These are phyloP conservation scores for Drosophila lacertosa DNA, from an alignment of 1,140 invertebrate genomes.

Conservation along the genomic window DNA sequence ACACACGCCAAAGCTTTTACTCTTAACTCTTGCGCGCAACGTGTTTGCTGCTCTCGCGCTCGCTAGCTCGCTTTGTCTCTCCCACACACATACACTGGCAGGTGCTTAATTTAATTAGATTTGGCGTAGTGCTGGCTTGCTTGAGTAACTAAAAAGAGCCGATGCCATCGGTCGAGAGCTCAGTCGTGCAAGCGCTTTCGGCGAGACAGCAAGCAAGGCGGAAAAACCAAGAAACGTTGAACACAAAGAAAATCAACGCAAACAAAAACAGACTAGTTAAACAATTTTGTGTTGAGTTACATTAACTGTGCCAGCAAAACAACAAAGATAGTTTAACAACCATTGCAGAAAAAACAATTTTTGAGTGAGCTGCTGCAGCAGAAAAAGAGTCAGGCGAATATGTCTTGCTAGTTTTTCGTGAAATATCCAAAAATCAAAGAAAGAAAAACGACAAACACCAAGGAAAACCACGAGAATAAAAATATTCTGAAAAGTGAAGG, in stretches of 20 bases:
- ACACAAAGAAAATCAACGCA: constrained; percentile 15
- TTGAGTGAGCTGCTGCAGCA: constrained; percentile 18
- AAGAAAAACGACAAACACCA: constrained; percentile 4
- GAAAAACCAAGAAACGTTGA: constrained; percentile 22
- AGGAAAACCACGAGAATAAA: constrained; percentile 31
- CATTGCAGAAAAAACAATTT: constrained; percentile 5
- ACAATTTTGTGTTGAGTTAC: constrained; percentile 34
- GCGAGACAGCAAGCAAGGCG: constrained; percentile 53
- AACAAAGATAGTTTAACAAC: background rate
- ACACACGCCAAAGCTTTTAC: constrained; percentile 48
- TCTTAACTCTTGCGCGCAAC: constrained; percentile 44
- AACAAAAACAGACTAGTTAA: constrained; percentile 17
- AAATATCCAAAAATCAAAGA: constrained; percentile 13
- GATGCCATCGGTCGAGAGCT: constrained; percentile 30
- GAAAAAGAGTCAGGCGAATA: constrained; percentile 44
- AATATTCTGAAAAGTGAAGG: constrained; percentile 42
- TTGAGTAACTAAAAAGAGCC: constrained; percentile 49
- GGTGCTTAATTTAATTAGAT: constrained; percentile 73
- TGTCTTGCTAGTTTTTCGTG: constrained; percentile 51
- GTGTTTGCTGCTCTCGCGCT: constrained; percentile 6
- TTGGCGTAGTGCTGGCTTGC: constrained; percentile 12
- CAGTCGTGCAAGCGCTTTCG: constrained; percentile 59
- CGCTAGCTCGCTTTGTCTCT: too few relatives aligned
- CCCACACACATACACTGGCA: constrained; percentile 40
- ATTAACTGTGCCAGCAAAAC: constrained; percentile 15